Base-by-base conservation (phyloP, 2,888 invertebrate genomes). In the Drosophila mercatorum region DNA sequence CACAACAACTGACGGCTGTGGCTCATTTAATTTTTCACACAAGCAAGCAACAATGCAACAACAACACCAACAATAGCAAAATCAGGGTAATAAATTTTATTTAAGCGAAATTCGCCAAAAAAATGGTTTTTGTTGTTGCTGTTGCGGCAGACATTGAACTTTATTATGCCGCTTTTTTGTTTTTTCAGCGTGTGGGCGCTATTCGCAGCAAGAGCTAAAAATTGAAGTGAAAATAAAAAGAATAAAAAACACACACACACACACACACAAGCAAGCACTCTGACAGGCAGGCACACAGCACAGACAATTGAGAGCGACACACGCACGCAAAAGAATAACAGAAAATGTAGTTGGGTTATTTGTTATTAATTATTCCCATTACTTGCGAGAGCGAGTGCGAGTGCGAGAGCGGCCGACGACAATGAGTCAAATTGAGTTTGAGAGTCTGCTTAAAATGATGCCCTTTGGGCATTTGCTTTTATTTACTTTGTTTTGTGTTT, bases 101-200 rank as follows among this genome's bases (percentile, higher is more conserved):
- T 79, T 62, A 57, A 83, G 70, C 65, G 67, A 60, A 79, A 65
- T 82, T 65, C 55, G 53, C 60, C 46, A 72, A 47, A 72, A 72
- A 77, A 77, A 80, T 69, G 46, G 46, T 56, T 80, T 75, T 64
- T 74, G 36, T 64, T 67, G 49, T 12, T 53, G 26, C 26, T 53
- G 10, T 26, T 41, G 51, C 55, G 60, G 60, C 82, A 83, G 85
- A 88, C 86, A 88, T 85, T 89, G 74, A 88, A 89, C 86, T 88
- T 89, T 88, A 71, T 75, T 71, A 59, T 70, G 49, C 61, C 46
- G 64, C 60, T 58, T 26, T 53, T 40, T 38, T 53, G 40, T 53
- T 52, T 52, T 4, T 36, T 12, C 40, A 38, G 58, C 72, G 81
- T 81, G 85, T 60, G 69, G 70, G 79, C 68, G 72, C 41, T 64